Base-by-base conservation (phyloP, 2,888 invertebrate species). In the Bombylius discolor region DNA sequence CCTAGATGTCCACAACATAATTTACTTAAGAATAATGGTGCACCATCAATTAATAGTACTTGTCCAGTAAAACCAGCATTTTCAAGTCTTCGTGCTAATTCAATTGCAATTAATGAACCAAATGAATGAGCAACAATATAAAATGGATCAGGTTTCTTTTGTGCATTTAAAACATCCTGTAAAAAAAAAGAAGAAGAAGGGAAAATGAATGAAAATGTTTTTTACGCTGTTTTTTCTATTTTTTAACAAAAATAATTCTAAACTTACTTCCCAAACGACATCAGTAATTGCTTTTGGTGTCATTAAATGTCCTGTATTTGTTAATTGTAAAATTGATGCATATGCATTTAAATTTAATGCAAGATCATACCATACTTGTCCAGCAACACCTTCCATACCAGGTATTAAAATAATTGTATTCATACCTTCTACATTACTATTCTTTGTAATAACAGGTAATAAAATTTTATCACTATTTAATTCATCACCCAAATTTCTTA, bases 121-220 rank as follows among this genome's bases (percentile, higher is more conserved):
- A 84, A 95, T 13, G 96, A 97, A 76, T 97, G 95, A 4, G 89
- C 96, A 13, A 88, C 80, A 2, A 97, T 68, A 57, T 81, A 80
- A 74, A 87, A 94, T 1, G 80, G 79, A 42, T 82, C 79, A 23
- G 78, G 77, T 0, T 79, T 58, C 48, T 67, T 80, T 11, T 79
- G 74, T n/a, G 83, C 68, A 12, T 78, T 75, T 47, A 79, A 76
- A 11, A 86, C 77, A 62, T 81, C 74, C 85, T 87, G 66, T 23
- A 23, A 23, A 23, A 3, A 57, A 8, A 14, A 47, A 42, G 11
- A 72, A 58, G 64, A 62, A 42, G 47, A 56, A 12, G 1, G 13
- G n/a, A 54, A 39, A 34, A 48, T 47, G 32, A 5, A 23, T 23
- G 23, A 23, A 23, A 23, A 13, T 44, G 7, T 39, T 51, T 5